phyloP scores from a whole-genome alignment of 1,140 invertebrate genomes.

The Laodelphax striatellus region DNA sequence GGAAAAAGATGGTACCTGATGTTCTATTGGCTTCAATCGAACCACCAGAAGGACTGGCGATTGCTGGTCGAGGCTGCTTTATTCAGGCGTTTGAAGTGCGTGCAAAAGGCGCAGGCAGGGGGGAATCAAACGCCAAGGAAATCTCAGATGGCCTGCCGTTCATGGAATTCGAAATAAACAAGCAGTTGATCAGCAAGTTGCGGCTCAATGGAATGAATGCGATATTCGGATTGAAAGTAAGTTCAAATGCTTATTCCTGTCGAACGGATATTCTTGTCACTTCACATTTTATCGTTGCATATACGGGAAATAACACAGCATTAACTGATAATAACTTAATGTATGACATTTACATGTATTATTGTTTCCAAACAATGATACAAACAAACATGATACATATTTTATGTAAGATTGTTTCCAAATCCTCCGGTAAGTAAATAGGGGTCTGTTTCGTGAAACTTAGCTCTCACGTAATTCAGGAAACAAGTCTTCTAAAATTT shows the following conservation, averaged over 20 bases:
- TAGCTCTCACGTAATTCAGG: too few species aligned
- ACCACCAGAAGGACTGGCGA: slow-evolving; percentile 57
- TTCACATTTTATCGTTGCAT: too few species aligned
- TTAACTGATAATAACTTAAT: too few species aligned
- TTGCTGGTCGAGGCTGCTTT: slow-evolving; percentile 62
- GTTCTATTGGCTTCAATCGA: slow-evolving; percentile 83
- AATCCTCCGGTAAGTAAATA: slow-evolving; percentile 1
- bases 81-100: slow-evolving; percentile 70
- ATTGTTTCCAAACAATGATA: too few species aligned
- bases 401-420: neutral
- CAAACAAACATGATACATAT: too few species aligned
- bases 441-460: too few species aligned
- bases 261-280: too few species aligned
- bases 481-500: too few species aligned
- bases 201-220: slow-evolving; percentile 89
- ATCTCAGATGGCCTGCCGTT: slow-evolving; percentile 89
- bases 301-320: too few species aligned
- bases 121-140: slow-evolving; percentile 85
- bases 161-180: slow-evolving; percentile 89
- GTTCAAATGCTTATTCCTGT: too few species aligned
- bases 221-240: slow-evolving; percentile 68
- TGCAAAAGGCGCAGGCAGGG: slow-evolving; percentile 61
- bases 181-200: slow-evolving; percentile 81
- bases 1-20: slow-evolving; percentile 76
- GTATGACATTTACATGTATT: too few species aligned